Percentiles rank a stretch among this genome's conserved stretches.
Conservation (phyloP, 1,140 invertebrate species). For the Marisa cornuarietis region DNA sequence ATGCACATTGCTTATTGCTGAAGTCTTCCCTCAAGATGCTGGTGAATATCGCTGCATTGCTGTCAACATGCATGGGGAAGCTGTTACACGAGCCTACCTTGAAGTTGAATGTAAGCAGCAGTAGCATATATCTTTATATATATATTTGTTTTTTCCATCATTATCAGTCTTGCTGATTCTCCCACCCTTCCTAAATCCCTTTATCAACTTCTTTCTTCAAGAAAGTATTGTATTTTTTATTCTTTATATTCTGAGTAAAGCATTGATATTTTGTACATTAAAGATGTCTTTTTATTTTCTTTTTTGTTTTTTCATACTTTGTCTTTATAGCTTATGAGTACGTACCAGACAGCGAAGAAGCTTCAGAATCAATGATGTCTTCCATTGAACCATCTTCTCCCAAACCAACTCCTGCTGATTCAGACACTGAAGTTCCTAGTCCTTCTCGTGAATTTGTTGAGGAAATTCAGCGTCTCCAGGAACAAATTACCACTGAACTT, state of each 20-base stretch:
- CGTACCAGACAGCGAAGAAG: conserved; percentile 86
- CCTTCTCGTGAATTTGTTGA: conserved; percentile 51
- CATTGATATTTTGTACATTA: background rate
- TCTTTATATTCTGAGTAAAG: background rate
- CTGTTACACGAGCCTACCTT: conserved; percentile 79
- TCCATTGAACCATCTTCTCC: conserved; percentile 56
- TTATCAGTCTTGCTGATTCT: background rate
- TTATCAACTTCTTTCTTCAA: background rate
- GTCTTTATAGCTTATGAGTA: conserved; percentile 88
- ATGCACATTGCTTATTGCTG: conserved; percentile 58
- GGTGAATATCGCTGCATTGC: conserved; percentile 94
- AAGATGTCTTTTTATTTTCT: background rate
- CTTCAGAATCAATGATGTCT: conserved; percentile 66
- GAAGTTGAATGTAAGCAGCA: conserved; percentile 74
- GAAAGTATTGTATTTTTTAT: background rate
- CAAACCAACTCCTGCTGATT: conserved; percentile 50
- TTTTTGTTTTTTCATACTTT: conserved; percentile 18
- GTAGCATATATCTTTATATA: background rate
- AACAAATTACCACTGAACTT: conserved; percentile 45
- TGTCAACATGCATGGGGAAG: conserved; percentile 88
- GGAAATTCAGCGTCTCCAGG: conserved; percentile 54
- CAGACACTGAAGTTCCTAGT: conserved; percentile 47
- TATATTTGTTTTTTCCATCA: background rate
- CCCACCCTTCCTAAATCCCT: background rate
- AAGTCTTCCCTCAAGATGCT: conserved; percentile 88